Conservation (phyloP, 2,888 invertebrate species). For the Gryllus longicercus region DNA sequence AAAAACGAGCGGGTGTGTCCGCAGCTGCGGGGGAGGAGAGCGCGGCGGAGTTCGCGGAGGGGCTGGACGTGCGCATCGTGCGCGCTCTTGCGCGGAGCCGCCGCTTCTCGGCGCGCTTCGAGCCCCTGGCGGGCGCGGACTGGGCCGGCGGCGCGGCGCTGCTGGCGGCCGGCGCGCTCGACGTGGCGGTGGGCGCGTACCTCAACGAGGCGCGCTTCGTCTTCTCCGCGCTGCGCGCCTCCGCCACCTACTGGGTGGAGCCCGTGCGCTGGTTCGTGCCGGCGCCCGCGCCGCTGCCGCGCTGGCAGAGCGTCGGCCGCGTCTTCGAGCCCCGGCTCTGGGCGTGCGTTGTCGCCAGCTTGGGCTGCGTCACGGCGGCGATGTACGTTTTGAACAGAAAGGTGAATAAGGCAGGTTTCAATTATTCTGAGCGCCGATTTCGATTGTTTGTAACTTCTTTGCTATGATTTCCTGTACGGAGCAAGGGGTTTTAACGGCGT, state of each 20-base stretch:
- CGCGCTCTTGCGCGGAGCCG: background rate
- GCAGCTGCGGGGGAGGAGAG: too few species aligned
- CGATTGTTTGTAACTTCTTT: too few species aligned
- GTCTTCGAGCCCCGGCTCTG: background rate
- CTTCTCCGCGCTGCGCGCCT: background rate
- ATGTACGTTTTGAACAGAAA: too few species aligned
- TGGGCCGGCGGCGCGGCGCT: background rate
- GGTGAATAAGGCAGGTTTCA: too few species aligned
- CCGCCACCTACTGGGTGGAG: background rate
- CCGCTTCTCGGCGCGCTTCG: background rate
- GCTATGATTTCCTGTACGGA: too few species aligned
- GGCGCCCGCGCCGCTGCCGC: background rate
- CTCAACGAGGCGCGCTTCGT: background rate
- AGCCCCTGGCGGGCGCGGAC: background rate
- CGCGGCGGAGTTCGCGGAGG: background rate
- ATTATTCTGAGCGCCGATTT: too few species aligned
- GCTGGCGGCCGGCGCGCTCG: background rate
- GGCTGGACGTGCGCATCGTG: background rate
- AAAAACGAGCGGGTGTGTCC: too few species aligned
- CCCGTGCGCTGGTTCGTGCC: background rate
- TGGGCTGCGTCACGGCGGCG: background rate
- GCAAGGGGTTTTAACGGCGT: too few species aligned
- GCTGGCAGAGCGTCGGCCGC: background rate
- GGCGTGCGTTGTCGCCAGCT: background rate
- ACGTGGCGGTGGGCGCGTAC: background rate